Evolutionary conservation across 1,140 invertebrate genomes (phyloP).

Genomic region (Drosophila obscura): DNA sequence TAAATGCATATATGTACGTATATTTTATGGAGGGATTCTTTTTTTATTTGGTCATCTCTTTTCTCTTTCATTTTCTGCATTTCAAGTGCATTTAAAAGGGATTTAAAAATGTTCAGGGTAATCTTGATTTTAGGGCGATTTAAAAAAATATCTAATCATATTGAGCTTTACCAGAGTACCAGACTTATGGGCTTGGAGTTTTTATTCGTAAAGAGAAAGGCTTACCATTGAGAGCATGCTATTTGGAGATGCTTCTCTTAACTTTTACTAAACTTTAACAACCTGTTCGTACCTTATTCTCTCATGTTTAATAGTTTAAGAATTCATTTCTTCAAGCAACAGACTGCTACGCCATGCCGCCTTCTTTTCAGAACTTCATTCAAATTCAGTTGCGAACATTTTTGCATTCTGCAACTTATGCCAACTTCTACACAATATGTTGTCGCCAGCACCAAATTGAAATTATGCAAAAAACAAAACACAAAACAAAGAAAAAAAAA

Average conservation of each 20-base stretch:
- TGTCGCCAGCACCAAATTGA: conserved; percentile 62
- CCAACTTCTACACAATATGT: conserved; percentile 68
- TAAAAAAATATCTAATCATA: no score
- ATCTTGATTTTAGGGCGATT: no score
- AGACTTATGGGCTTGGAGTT: no score
- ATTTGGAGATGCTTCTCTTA: no score
- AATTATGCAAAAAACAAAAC: conserved; percentile 78
- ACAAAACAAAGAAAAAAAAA: conserved; percentile 40
- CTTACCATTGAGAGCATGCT: no score
- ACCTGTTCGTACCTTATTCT: no score
- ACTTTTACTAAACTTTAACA: no score
- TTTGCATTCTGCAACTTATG: conserved; percentile 31
- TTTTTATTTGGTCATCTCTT: conserved; percentile 13
- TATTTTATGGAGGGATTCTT: conserved; percentile 17
- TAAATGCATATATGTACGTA: no score
- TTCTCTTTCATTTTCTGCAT: no score
- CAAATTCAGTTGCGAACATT: conserved; percentile 7
- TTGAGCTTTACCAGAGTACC: no score
- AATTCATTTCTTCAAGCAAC: not conserved
- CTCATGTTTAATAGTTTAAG: not conserved
- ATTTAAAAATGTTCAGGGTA: not conserved
- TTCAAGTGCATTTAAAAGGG: no score
- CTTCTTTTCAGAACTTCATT: not conserved
- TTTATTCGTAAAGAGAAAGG: no score
- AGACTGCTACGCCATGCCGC: not conserved